Evolutionary conservation across 92 coral and sea anemone genomes (phyloP), one percentile per base, ranked within the genome.

Genomic region (Metridium senile): DNA sequence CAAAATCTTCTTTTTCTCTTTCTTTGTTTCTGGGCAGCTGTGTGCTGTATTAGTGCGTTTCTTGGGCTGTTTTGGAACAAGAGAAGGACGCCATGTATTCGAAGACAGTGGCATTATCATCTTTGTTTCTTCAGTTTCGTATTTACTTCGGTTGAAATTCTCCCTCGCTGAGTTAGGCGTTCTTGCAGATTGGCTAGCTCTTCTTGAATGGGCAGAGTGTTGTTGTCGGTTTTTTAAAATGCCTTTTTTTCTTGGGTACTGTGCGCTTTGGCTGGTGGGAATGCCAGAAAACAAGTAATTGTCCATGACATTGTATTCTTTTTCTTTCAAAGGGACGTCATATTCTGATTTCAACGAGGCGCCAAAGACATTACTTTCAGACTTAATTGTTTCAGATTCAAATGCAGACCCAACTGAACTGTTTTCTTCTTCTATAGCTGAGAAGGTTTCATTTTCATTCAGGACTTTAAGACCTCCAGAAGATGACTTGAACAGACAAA

Each of bases 21-120:
- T 68, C 11, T 29, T 69, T 1, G 75, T 70, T 62, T 26, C 65
- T 10, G 74, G 69, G 45, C 76, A 71, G 18, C 68, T 66, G 8
- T 28, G 66, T 0, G 90, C 70, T 32, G 86, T 58, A 11, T 58
- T 59, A 23, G 51, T 43, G 26, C 84, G 64, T 33, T 23, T 56
- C 19, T 79, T 79, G 1, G 52, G 26, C 17, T 68, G 31, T 56
- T 71, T 27, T 16, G 69, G 66, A 0, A 85, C 74, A 7, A 89
- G 52, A 33, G 52, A 74, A 18, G 91, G 89, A 31, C 79, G 82
- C 68, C 78, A 89, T 18, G 69, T 53, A 58, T 85, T 89, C 0
- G 83, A 79, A 1, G 91, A 59, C 10, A 86, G 68, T 6, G 97
- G 97, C 17, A 78, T 85, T 70, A 92, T 92, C 1, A 86, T 70